Evolutionary conservation across 2,113 vertebrate species (phyloP).

Genomic region (Gallinago undulata): DNA sequence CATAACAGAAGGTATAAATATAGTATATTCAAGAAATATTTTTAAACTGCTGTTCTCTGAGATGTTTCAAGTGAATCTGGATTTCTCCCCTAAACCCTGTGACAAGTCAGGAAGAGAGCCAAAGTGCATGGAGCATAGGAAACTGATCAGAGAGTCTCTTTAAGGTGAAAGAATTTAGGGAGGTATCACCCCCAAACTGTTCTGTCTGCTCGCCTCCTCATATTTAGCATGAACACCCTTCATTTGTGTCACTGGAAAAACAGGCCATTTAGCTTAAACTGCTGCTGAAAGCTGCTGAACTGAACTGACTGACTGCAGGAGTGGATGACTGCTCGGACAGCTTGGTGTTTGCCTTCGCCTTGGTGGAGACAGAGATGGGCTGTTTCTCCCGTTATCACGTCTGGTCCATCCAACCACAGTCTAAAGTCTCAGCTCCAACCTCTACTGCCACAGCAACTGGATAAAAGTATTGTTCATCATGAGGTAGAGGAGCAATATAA

Average conservation of each 20-base stretch:
- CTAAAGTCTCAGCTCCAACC: neutral
- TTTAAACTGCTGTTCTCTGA: neutral
- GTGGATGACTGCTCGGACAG: neutral
- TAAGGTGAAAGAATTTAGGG: neutral
- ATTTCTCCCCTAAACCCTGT: neutral
- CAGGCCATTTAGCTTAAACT: neutral
- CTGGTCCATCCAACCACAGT: neutral
- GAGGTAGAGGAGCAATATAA: neutral
- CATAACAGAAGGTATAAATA: neutral
- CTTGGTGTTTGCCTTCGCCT: neutral
- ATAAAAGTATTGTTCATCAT: neutral
- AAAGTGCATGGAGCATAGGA: neutral
- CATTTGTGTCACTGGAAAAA: neutral
- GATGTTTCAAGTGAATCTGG: neutral
- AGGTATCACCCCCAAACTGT: neutral
- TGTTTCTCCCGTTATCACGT: neutral
- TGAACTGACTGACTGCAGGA: neutral
- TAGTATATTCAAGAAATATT: neutral
- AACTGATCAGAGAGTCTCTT: neutral
- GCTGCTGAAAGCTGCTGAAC: neutral
- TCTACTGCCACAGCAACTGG: neutral
- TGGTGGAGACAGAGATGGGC: neutral
- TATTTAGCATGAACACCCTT: neutral
- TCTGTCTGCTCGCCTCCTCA: neutral
- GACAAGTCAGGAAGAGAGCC: neutral